phyloP scores from a whole-genome alignment of 2,888 invertebrate species.

The Chorisops tibialis region DNA sequence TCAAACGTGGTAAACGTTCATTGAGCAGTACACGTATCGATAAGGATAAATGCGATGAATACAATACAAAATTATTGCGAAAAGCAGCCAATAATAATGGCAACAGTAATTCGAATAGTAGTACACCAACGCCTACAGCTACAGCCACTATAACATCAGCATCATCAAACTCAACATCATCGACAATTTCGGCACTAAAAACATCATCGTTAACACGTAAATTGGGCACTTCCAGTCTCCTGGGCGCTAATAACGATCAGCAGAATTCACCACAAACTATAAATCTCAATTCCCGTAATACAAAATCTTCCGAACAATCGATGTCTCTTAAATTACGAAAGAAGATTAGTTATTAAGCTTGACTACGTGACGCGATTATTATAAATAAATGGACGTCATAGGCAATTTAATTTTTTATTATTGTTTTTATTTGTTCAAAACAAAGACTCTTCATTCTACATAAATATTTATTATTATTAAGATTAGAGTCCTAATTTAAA shows the following conservation, averaged over 20 bases:
- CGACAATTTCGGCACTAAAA: slow-evolving; percentile 34
- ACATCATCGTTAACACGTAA: slow-evolving; percentile 35
- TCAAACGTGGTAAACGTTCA: slow-evolving; percentile 51
- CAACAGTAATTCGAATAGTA: slow-evolving; percentile 32
- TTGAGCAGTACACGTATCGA: slow-evolving; percentile 51
- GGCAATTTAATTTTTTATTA: no score
- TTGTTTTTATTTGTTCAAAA: no score
- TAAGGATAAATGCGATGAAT: slow-evolving; percentile 51
- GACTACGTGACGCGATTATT: no score
- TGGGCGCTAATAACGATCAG: slow-evolving; percentile 22
- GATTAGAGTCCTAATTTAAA: neutral
- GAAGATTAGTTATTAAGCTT: slow-evolving; percentile 48
- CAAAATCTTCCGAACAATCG: slow-evolving; percentile 37
- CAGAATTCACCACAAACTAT: slow-evolving; percentile 12
- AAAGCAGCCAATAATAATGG: slow-evolving; percentile 41
- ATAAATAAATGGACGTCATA: no score
- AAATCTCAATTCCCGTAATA: slow-evolving; percentile 32
- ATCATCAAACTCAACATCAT: slow-evolving; percentile 25
- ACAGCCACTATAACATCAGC: neutral
- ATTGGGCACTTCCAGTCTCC: slow-evolving; percentile 31
- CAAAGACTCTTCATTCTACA: no score
- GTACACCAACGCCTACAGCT: no score
- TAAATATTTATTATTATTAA: no score
- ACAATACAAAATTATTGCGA: slow-evolving; percentile 49
- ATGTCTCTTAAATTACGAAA: slow-evolving; percentile 47